Base-by-base conservation (phyloP, 2,888 invertebrate genomes). In the Nemapogon koenigi region DNA sequence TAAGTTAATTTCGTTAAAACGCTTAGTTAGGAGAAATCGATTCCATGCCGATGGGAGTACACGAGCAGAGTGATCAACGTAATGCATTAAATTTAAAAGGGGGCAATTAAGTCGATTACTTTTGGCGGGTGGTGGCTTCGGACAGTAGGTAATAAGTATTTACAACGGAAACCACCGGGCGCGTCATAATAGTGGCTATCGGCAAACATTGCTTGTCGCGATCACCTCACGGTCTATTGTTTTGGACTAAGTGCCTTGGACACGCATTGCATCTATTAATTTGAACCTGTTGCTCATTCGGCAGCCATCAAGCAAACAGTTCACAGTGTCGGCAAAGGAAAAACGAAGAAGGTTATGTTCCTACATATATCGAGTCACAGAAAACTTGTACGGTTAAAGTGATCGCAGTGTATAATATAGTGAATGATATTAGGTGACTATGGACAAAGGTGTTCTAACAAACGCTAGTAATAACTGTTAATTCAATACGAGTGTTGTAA, bases 21-120 rank as follows among this genome's bases (percentile, higher is more conserved):
- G 42, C 30, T 42, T 32, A 50, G 52, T 55, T 55, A 47, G 53
- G 60, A 62, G 64, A 65, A 56, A 59, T 51, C 50, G 47, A 48
- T 36, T 27, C 49, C 36, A 28, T 40, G 40, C 53, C 59, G 57
- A 57, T 50, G 53, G 54, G 51, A 49, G 55, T 58, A 55, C 50
- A 54, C 52, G 62, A 61, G 57, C 51, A 62, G 62, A 57, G 59
- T 67, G 64, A 69, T 72, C 67, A 71, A 59, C 51, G 59, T 69
- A 71, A 71, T 73, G 62, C 59, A 70, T 69, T 65, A 62, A 61
- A 55, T 62, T 71, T 72, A 61, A 70, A 69, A 64, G 63, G 59
- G n/a, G 63, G 65, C 72, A 68, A 75, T 73, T 70, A 71, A 60
- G 50, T 56, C 57, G 68, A 71, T 68, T 67, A 61, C 53, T 54